These are phyloP conservation scores for Planiliza haematocheilus DNA, from an alignment of 2,113 vertebrate species.

Conservation along the genomic window DNA sequence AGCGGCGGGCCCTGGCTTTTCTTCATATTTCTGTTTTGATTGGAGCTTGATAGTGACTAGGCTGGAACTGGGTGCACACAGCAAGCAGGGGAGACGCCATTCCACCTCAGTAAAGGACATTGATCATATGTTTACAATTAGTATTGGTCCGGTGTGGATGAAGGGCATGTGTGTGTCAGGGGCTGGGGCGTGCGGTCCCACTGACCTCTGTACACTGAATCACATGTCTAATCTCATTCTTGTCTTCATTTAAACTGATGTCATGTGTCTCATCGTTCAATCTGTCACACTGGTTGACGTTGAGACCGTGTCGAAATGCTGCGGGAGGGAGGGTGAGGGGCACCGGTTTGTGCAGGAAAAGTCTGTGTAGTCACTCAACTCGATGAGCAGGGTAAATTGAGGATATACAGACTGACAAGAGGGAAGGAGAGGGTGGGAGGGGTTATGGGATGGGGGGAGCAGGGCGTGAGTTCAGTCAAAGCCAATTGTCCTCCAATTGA, in stretches of 20 bases:
- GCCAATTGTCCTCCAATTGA: slow-evolving; percentile 77
- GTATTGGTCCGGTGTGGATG: slow-evolving; percentile 54
- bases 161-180: slow-evolving; percentile 18
- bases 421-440: slow-evolving; percentile 43
- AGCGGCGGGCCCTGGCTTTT: slow-evolving; percentile 67
- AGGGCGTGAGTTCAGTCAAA: slow-evolving; percentile 63
- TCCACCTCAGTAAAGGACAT: slow-evolving; percentile 28
- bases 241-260: slow-evolving; percentile 77
- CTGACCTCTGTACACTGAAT: slow-evolving; percentile 77
- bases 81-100: slow-evolving; percentile 39
- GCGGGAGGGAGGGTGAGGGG: not conserved
- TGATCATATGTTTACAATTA: slow-evolving; percentile 83
- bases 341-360: slow-evolving; percentile 42
- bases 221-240: slow-evolving; percentile 81
- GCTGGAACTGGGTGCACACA: slow-evolving; percentile 55
- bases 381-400: slow-evolving; percentile 54
- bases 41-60: slow-evolving; percentile 76
- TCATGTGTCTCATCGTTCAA: slow-evolving; percentile 77
- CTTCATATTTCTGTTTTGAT: slow-evolving; percentile 82
- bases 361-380: slow-evolving; percentile 49
- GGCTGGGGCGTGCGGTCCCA: slow-evolving; percentile 50
- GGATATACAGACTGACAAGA: slow-evolving; percentile 73
- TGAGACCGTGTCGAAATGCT: slow-evolving; percentile 59
- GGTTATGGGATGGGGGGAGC: slow-evolving; percentile 48
- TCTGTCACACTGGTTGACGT: slow-evolving; percentile 75